Conservation (phyloP, 2,888 invertebrate genomes). For the Drosophila subquinaria region DNA sequence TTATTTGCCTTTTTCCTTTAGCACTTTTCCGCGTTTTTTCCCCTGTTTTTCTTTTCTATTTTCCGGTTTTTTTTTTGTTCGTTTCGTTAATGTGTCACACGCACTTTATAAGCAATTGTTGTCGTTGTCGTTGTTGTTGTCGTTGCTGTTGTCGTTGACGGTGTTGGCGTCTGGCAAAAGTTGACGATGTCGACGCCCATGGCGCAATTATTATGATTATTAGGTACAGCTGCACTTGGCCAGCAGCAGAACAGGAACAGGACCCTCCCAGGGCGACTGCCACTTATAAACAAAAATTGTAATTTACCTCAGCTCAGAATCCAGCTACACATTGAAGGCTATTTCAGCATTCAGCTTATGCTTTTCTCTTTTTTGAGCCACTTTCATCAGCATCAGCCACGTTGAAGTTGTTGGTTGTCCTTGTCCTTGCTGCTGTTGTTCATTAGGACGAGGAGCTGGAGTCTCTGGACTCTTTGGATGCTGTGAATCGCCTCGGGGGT, state of each 20-base stretch:
- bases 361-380: constrained; percentile 32
- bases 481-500: constrained; percentile 76
- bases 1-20: constrained; percentile 71
- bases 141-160: constrained; percentile 13
- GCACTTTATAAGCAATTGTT: constrained; percentile 82
- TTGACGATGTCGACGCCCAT: constrained; percentile 76
- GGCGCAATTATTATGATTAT: constrained; percentile 81
- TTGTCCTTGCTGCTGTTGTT: constrained; percentile 48
- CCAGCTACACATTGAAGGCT: constrained; percentile 16
- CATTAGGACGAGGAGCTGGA: constrained; percentile 56
- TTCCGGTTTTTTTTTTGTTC: constrained; percentile 24
- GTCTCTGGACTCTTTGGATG: constrained; percentile 46
- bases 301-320: constrained; percentile 70
- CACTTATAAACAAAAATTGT: constrained; percentile 81
- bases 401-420: constrained; percentile 54
- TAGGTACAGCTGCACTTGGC: constrained; percentile 79
- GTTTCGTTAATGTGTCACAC: constrained; percentile 83
- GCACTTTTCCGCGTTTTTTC: constrained; percentile 62
- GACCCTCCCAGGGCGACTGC: constrained; percentile 60
- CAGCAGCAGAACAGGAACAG: constrained; percentile 25
- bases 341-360: constrained; percentile 10
- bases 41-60: constrained; percentile 34
- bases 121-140: constrained; percentile 64
- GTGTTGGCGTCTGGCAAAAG: constrained; percentile 75
- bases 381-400: constrained; percentile 57